Conservation (phyloP, 2,888 invertebrate species). For the Hypomecis punctinalis region DNA sequence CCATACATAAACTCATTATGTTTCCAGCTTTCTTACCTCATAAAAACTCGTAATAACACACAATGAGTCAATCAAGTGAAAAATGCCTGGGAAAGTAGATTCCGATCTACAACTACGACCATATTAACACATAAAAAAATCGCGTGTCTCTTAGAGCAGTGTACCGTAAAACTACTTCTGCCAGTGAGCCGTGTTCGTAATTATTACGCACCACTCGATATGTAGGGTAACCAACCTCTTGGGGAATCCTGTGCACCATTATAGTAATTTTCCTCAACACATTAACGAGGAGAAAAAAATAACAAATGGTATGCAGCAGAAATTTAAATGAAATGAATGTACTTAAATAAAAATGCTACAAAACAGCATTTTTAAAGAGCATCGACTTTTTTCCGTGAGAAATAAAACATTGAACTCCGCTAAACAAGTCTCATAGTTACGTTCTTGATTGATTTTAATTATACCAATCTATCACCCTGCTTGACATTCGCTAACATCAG, state of each 20-base stretch:
- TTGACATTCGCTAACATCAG: too few species aligned
- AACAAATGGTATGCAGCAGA: too few species aligned
- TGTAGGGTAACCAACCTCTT: slow-evolving; percentile 39
- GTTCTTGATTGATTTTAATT: too few species aligned
- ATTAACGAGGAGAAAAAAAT: too few species aligned
- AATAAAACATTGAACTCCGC: too few species aligned
- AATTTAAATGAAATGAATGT: too few species aligned
- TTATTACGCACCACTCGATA: slow-evolving; percentile 42
- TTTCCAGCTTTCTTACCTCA: slow-evolving; percentile 3
- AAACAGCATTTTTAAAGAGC: too few species aligned
- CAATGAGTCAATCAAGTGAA: slow-evolving; percentile 7
- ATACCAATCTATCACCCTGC: too few species aligned
- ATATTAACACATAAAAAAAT: slow-evolving; percentile 7
- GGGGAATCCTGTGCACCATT: slow-evolving; percentile 1
- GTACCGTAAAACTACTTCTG: slow-evolving; percentile 41
- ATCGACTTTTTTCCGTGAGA: too few species aligned
- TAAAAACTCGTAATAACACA: neutral
- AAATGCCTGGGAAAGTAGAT: slow-evolving; percentile 22
- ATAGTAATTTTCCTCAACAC: too few species aligned
- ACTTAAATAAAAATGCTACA: too few species aligned
- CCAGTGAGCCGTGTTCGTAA: slow-evolving; percentile 44
- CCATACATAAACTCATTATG: neutral
- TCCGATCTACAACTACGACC: slow-evolving; percentile 1
- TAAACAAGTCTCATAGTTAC: too few species aligned
- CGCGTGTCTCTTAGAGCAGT: slow-evolving; percentile 28